Base-by-base conservation (phyloP, 1,140 invertebrate species). In the Schmidtea mediterranea region DNA sequence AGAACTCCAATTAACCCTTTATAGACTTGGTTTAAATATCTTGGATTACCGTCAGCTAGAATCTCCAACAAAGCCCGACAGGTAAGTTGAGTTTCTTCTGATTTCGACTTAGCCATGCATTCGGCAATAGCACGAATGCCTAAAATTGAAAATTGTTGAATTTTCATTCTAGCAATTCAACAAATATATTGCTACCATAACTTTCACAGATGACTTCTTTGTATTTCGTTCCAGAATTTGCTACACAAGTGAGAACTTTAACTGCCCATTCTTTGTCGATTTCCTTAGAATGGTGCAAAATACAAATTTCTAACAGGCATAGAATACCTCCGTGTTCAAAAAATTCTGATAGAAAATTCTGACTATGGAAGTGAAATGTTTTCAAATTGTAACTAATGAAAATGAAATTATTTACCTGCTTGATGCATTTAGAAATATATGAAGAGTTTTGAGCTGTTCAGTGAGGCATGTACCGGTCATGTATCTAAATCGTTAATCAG, bases 181-280 rank as follows among this genome's bases (percentile, higher is more conserved):
- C n/a, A n/a, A n/a, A n/a, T n/a, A n/a, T n/a, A n/a, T n/a, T n/a
- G n/a, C 54, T 53, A 62, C 63, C 64, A 55, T 63, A 66, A 49
- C 61, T 62, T 56, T 67, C 62, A 59, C 65, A 67, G n/a, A 65
- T 62, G 0, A 67, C 53, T 50, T 66, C 63, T 49, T 67, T 67
- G 50, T 65, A 67, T 53, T 64, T 64, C 46, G 62, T 52, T 1
- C 63, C 62, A 48, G 59, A 56, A 58, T 62, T 62, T 21, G 61
- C 62, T 37, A 67, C 58, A 52, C 52, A 54, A 13, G 58, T 56
- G 12, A 67, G 51, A 46, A 62, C 57, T 36, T 52, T 57, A 21
- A 67, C 43, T 6, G 63, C 58, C 39, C 60, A 52, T 12, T 56
- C 48, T 51, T 67, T 67, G 51, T 66, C 58, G n/a, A 36, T 47